These are phyloP conservation scores for Priocnemis perturbator DNA, from an alignment of 2,888 invertebrate species.

Conservation along the genomic window DNA sequence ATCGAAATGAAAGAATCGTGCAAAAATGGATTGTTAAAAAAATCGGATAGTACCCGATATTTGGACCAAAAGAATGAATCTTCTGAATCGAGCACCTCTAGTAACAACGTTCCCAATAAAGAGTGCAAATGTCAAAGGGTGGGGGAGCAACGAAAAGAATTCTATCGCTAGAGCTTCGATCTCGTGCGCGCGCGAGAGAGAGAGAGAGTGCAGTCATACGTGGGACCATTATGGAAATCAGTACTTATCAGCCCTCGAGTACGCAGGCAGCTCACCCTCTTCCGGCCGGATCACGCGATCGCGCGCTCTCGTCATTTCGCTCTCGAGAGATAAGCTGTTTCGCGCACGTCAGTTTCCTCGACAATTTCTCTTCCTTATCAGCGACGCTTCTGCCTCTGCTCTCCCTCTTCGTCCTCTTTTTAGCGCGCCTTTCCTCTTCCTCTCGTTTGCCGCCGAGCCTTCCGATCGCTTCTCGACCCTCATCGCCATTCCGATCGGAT, in stretches of 20 bases:
- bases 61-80: too few relatives aligned
- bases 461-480: not conserved
- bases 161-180: not conserved
- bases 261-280: constrained; percentile 38
- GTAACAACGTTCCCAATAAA: too few relatives aligned
- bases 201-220: constrained; percentile 50
- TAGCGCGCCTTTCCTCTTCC: not conserved
- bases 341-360: constrained; percentile 34
- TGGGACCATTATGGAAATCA: constrained; percentile 66
- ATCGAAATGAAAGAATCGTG: too few relatives aligned
- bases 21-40: too few relatives aligned
- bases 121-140: too few relatives aligned
- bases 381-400: not conserved
- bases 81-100: too few relatives aligned
- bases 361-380: constrained; percentile 51
- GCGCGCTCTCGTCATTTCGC: constrained; percentile 54
- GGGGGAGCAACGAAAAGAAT: too few relatives aligned
- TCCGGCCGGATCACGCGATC: constrained; percentile 49
- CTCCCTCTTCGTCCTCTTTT: not conserved
- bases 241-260: constrained; percentile 57
- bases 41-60: too few relatives aligned
- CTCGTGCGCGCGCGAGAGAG: too few relatives aligned
- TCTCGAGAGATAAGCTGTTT: constrained; percentile 52
- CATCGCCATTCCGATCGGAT: not conserved
- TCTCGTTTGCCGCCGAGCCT: too few relatives aligned